Evolutionary conservation across 1,140 invertebrate genomes (phyloP).

Genomic region (Trichoplusia ni): DNA sequence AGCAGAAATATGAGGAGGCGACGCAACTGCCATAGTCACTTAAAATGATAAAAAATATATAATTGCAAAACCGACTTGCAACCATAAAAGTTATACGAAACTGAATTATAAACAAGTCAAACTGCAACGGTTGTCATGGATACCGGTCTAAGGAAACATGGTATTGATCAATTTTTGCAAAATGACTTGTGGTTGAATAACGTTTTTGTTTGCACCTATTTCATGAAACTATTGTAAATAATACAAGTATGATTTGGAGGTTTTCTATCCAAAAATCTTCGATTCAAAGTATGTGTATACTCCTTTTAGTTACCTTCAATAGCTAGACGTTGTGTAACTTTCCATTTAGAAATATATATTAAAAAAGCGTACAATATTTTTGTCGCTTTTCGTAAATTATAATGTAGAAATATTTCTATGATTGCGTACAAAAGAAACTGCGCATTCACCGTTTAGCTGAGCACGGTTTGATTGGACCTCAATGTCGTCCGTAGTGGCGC

Average conservation of each 20-base stretch:
- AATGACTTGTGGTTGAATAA: not conserved
- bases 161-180: not conserved
- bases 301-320: no score
- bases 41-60: not conserved
- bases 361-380: no score
- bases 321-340: no score
- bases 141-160: not conserved
- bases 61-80: not conserved
- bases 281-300: no score
- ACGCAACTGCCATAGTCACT: constrained; percentile 44
- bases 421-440: constrained; percentile 55
- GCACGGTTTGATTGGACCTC: constrained; percentile 70
- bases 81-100: not conserved
- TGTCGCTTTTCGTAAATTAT: not conserved
- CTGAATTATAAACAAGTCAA: not conserved
- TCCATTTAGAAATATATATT: no score
- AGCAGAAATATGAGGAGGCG: constrained; percentile 72
- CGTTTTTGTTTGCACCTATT: not conserved
- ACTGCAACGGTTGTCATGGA: constrained; percentile 16
- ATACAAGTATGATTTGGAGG: no score
- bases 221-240: no score
- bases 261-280: no score
- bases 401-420: not conserved
- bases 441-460: constrained; percentile 66
- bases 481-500: constrained; percentile 69